Conservation (phyloP, 1,140 invertebrate species). For the Bombus balteatus region DNA sequence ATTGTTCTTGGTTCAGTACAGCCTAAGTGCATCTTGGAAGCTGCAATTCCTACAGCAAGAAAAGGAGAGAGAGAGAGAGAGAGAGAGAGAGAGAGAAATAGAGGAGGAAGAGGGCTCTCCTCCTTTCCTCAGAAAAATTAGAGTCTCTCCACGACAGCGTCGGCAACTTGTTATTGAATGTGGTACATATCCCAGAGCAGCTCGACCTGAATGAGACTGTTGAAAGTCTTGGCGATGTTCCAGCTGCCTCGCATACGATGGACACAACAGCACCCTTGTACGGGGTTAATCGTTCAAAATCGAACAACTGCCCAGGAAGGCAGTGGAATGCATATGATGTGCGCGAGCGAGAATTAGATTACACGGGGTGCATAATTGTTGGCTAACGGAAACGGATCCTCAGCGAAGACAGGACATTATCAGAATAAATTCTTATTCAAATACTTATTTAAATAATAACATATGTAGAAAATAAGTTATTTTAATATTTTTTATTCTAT, state of each 20-base stretch:
- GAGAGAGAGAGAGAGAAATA: not conserved
- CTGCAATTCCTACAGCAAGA: not conserved
- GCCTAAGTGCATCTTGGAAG: constrained; percentile 24
- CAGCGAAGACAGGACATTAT: no score
- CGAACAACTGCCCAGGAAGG: constrained; percentile 44
- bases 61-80: not conserved
- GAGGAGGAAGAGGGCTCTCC: not conserved
- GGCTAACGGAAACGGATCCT: no score
- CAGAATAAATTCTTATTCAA: no score
- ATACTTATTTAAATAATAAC: no score
- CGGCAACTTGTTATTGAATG: constrained; percentile 74
- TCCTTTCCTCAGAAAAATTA: constrained; percentile 56
- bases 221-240: constrained; percentile 69
- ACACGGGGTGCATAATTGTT: not conserved
- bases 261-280: constrained; percentile 58
- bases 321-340: not conserved
- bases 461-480: no score
- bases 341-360: constrained; percentile 10
- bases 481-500: no score
- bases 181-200: constrained; percentile 41
- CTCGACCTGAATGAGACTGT: constrained; percentile 68
- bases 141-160: constrained; percentile 66
- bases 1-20: constrained; percentile 21
- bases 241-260: constrained; percentile 51
- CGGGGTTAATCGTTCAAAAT: constrained; percentile 68